Conservation (phyloP, 2,888 invertebrate species). For the Caenorhabditis imperialis region DNA sequence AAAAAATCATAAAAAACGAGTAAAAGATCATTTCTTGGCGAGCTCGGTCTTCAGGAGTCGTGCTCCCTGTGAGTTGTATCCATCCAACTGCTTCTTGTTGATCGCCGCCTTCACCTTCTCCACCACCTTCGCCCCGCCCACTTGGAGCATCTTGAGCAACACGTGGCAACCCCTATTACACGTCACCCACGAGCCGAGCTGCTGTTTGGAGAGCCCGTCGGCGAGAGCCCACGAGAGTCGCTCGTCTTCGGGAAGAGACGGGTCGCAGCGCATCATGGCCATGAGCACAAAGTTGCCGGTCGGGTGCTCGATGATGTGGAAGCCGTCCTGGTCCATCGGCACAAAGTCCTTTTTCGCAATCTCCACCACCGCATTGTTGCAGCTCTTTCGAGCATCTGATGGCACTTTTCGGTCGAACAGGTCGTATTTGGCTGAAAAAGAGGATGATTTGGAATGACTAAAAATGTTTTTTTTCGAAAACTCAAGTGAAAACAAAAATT, state of each 20-base stretch:
- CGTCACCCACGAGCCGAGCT: slow-evolving; percentile 68
- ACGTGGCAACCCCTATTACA: slow-evolving; percentile 75
- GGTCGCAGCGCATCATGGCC: slow-evolving; percentile 56
- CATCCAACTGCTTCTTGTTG: slow-evolving; percentile 55
- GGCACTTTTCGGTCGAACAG: slow-evolving; percentile 66
- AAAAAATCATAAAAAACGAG: too few relatives aligned
- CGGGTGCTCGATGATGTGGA: slow-evolving; percentile 65
- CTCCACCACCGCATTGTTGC: slow-evolving; percentile 71
- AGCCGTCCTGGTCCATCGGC: slow-evolving; percentile 66
- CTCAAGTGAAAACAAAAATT: slow-evolving; percentile 1
- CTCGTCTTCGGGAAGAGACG: slow-evolving; percentile 58
- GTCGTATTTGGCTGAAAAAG: slow-evolving; percentile 64
- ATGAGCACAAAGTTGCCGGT: slow-evolving; percentile 54
- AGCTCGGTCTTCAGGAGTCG: slow-evolving; percentile 47
- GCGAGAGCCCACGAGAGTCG: slow-evolving; percentile 65
- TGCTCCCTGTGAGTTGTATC: slow-evolving; percentile 64
- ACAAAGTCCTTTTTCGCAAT: slow-evolving; percentile 72
- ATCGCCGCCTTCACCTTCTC: slow-evolving; percentile 56
- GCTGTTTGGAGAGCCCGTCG: slow-evolving; percentile 57
- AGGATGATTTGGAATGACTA: too few relatives aligned
- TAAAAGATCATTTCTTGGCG: slow-evolving; percentile 20
- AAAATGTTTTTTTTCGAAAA: too few relatives aligned
- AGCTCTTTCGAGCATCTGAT: slow-evolving; percentile 58
- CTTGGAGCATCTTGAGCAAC: slow-evolving; percentile 68
- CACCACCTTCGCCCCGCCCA: slow-evolving; percentile 58